phyloP scores from a whole-genome alignment of 2,113 vertebrate genomes.

The Sorex araneus region DNA sequence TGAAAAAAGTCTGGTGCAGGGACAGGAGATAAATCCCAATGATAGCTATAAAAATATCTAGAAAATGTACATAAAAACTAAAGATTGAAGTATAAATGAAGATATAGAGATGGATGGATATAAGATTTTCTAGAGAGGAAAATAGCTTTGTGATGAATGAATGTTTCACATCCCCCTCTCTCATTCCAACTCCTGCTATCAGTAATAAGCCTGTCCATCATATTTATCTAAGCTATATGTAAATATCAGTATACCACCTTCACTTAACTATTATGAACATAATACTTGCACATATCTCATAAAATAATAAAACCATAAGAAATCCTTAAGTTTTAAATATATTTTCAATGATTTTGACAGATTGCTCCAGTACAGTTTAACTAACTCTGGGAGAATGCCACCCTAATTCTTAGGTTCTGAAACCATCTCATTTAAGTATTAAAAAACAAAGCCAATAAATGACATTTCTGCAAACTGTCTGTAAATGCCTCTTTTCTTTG shows the following conservation, averaged over 20 bases:
- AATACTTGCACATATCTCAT: not conserved
- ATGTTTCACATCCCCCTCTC: not conserved
- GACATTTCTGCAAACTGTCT: not conserved
- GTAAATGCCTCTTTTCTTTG: not conserved
- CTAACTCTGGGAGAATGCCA: not conserved
- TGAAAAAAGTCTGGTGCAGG: too few species aligned
- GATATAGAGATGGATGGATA: not conserved
- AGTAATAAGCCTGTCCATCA: not conserved
- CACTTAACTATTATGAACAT: not conserved
- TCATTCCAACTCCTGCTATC: not conserved
- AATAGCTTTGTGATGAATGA: not conserved
- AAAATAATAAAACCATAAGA: not conserved
- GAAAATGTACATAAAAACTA: not conserved
- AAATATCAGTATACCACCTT: not conserved
- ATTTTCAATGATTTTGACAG: conserved; percentile 5
- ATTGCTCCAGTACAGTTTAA: not conserved
- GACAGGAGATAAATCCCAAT: too few species aligned
- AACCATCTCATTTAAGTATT: not conserved
- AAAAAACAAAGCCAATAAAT: not conserved
- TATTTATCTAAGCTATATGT: not conserved
- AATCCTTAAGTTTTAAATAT: not conserved
- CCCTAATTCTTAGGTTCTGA: not conserved
- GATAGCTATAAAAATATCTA: not conserved
- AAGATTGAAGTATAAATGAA: not conserved
- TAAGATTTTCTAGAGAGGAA: not conserved